A percentile compares a stretch with the other conserved stretches of the same genome.
Evolutionary conservation across 2,888 invertebrate genomes (phyloP).

Genomic region (Strigamia maritima): DNA sequence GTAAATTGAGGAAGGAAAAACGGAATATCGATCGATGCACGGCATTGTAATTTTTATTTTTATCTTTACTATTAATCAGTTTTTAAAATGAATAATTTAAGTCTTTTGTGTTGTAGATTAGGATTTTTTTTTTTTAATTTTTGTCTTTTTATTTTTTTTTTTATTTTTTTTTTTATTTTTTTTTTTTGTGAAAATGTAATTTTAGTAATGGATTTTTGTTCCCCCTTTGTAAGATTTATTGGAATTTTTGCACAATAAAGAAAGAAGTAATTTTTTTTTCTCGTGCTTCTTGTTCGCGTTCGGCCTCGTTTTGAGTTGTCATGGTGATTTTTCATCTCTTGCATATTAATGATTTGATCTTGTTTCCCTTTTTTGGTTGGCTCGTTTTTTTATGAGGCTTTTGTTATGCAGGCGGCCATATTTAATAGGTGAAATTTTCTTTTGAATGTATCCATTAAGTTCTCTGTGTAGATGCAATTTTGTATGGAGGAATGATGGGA

Average conservation of each 20-base stretch:
- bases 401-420: constrained; percentile 38
- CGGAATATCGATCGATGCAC: not conserved
- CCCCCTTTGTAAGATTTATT: constrained; percentile 12
- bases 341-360: constrained; percentile 34
- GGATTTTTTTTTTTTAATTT: not conserved
- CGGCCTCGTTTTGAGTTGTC: constrained; percentile 15
- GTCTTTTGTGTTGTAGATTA: constrained; percentile 12
- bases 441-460: constrained; percentile 36
- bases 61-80: constrained; percentile 23
- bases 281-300: not conserved
- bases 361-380: constrained; percentile 20
- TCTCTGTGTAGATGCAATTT: constrained; percentile 35
- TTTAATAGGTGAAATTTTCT: constrained; percentile 39
- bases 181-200: not conserved
- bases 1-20: constrained; percentile 27
- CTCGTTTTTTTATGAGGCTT: constrained; percentile 26
- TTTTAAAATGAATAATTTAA: constrained; percentile 32
- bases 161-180: not conserved
- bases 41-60: not conserved
- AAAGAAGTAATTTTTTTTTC: not conserved
- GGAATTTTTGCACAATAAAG: constrained; percentile 30
- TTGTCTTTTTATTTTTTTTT: not conserved
- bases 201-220: constrained; percentile 31
- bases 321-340: constrained; percentile 17
- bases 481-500: constrained; percentile 37